Base-by-base conservation (phyloP, 1,140 invertebrate species). In the Anastatus disparis region DNA sequence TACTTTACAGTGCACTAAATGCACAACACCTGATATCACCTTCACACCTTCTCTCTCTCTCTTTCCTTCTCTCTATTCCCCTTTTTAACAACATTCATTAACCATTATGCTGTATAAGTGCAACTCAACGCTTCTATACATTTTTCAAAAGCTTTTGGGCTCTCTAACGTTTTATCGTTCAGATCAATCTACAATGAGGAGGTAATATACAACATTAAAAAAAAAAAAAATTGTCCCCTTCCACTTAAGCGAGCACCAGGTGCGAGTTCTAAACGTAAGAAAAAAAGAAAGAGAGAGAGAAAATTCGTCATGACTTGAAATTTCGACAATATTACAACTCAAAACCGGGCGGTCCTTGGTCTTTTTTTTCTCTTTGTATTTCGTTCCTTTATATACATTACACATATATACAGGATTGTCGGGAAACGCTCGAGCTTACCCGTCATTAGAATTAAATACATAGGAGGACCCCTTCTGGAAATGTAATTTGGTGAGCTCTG, bases 281-380 rank as follows among this genome's bases (percentile, higher is more conserved):
- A 17, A 40, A 35, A 26, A 42, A 8, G 53, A 56, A 56, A 27
- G 24, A 48, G 9, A 65, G 48, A 52, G 59, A 66, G 65, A 59
- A 59, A 68, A 68, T 68, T 59, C 24, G 53, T 59, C 65, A 52
- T 68, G 65, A 68, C 65, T 68, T n/a, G 65, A 59, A 59, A 68
- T 50, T 68, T 68, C 52, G n/a, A 58, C 64, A 59, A 58, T 52
- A n/a, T n/a, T n/a, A n/a, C n/a, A n/a, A 35, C 55, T 35, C 56
- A 48, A 31, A n/a, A 22, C 65, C 24, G 50, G 48, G 29, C 46
- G 20, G n/a, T n/a, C 4, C 46, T 22, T 2, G 40, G 22, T 8
- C n/a, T n/a, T 27, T 55, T 59, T 38, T 44, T 38, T 59, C 38
- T 44, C 24, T 38, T 20, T 38, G 22, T 31, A 13, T 24, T 15